Percentiles rank a stretch among this genome's conserved stretches.
These are phyloP conservation scores for Lindbergichthys nudifrons DNA, from an alignment of 2,797 vertebrate genomes.

Conservation along the genomic window DNA sequence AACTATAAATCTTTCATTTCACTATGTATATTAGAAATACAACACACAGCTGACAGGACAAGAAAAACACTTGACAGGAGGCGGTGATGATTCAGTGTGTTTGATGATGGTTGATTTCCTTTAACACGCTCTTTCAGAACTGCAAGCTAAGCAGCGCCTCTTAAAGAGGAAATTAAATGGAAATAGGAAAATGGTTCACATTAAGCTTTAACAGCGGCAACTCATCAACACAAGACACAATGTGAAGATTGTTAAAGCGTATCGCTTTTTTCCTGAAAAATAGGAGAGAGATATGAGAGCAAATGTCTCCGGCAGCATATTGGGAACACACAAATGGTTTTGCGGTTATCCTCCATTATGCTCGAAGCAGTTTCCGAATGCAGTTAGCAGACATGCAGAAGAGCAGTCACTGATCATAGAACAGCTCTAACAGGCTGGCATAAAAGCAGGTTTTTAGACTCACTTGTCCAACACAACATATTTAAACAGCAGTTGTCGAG, in stretches of 20 bases:
- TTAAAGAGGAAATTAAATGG: constrained; percentile 42
- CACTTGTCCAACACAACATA: constrained; percentile 5
- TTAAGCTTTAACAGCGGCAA: constrained; percentile 27
- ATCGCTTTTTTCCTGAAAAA: neutral
- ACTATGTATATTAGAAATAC: constrained; percentile 5
- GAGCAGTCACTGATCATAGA: constrained; percentile 3
- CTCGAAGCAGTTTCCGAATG: neutral
- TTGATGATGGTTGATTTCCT: constrained; percentile 3
- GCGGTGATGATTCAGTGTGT: neutral
- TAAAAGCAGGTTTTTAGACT: constrained; percentile 1
- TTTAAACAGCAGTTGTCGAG: constrained; percentile 51
- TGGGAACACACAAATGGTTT: constrained; percentile 16
- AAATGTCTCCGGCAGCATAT: constrained; percentile 15
- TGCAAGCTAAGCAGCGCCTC: constrained; percentile 42
- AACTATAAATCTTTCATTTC: constrained; percentile 46
- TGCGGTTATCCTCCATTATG: neutral
- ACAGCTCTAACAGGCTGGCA: neutral
- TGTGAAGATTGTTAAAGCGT: constrained; percentile 36
- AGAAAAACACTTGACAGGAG: no score
- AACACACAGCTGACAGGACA: no score
- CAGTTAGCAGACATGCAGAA: neutral
- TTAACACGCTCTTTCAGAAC: constrained; percentile 22
- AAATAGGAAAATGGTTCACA: constrained; percentile 28
- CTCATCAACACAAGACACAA: constrained; percentile 28
- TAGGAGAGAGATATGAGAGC: neutral